Evolutionary conservation across 2,888 invertebrate genomes (phyloP).

Genomic region (Theretra japonica): DNA sequence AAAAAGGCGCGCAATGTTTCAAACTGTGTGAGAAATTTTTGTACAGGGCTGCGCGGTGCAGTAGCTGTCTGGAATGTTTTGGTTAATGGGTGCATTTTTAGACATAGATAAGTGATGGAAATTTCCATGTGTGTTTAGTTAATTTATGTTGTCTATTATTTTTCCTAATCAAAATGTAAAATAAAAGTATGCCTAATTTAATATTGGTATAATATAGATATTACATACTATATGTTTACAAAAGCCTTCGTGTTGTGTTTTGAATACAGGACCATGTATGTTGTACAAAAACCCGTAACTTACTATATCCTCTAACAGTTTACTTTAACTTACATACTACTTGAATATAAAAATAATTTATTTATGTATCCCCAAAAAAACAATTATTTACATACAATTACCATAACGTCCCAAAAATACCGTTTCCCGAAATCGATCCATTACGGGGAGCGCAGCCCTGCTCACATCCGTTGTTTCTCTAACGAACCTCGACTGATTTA

Average conservation of each 20-base stretch:
- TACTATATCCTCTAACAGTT: too few relatives aligned
- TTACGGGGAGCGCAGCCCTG: constrained; percentile 21
- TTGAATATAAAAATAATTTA: too few relatives aligned
- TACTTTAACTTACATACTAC: too few relatives aligned
- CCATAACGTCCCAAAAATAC: neutral
- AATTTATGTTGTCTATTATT: too few relatives aligned
- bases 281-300: too few relatives aligned
- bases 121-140: neutral
- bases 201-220: too few relatives aligned
- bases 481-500: constrained; percentile 83
- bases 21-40: constrained; percentile 35
- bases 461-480: constrained; percentile 64
- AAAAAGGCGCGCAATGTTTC: constrained; percentile 32
- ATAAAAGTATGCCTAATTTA: too few relatives aligned
- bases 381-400: neutral
- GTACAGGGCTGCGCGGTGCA: neutral
- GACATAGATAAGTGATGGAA: neutral
- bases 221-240: too few relatives aligned
- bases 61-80: neutral
- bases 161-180: too few relatives aligned
- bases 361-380: neutral
- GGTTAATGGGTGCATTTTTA: neutral
- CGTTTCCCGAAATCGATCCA: constrained; percentile 21
- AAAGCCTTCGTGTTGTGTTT: too few relatives aligned
- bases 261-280: too few relatives aligned